Conservation (phyloP, 1,140 invertebrate species). For the Spodoptera frugiperda region DNA sequence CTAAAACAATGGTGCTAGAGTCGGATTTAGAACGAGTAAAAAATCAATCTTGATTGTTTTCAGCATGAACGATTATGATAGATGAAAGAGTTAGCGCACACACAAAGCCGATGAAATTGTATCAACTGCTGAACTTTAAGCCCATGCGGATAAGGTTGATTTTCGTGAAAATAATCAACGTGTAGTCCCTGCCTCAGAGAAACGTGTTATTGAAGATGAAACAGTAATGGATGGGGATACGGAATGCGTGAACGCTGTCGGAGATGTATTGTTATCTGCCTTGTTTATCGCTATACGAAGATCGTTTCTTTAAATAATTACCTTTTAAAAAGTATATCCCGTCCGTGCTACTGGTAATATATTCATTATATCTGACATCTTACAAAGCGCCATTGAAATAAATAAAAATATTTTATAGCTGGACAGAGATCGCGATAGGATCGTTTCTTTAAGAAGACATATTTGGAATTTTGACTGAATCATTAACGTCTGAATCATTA, state of each 20-base stretch:
- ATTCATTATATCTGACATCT: slow-evolving; percentile 82
- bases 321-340: slow-evolving; percentile 79
- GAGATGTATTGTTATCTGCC: slow-evolving; percentile 83
- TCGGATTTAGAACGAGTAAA: slow-evolving; percentile 56
- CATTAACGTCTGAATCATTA: slow-evolving; percentile 63
- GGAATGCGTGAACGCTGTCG: slow-evolving; percentile 84
- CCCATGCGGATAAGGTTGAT: slow-evolving; percentile 59
- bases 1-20: slow-evolving; percentile 51
- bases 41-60: slow-evolving; percentile 86
- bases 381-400: slow-evolving; percentile 80
- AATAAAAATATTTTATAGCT: slow-evolving; percentile 79
- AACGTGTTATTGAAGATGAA: slow-evolving; percentile 85
- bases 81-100: slow-evolving; percentile 86
- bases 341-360: slow-evolving; percentile 81
- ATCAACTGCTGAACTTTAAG: slow-evolving; percentile 62
- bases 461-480: slow-evolving; percentile 62
- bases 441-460: slow-evolving; percentile 57
- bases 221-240: slow-evolving; percentile 85
- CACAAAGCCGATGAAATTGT: slow-evolving; percentile 64
- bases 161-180: slow-evolving; percentile 39
- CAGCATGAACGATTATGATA: slow-evolving; percentile 86
- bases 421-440: slow-evolving; percentile 59
- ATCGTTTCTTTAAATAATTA: slow-evolving; percentile 84
- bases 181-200: slow-evolving; percentile 67
- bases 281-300: slow-evolving; percentile 82